Conservation (phyloP, 30 jellyfish, hydroid and myxozoan genomes). For the Aurelia aurita complex sp. Pacific region DNA sequence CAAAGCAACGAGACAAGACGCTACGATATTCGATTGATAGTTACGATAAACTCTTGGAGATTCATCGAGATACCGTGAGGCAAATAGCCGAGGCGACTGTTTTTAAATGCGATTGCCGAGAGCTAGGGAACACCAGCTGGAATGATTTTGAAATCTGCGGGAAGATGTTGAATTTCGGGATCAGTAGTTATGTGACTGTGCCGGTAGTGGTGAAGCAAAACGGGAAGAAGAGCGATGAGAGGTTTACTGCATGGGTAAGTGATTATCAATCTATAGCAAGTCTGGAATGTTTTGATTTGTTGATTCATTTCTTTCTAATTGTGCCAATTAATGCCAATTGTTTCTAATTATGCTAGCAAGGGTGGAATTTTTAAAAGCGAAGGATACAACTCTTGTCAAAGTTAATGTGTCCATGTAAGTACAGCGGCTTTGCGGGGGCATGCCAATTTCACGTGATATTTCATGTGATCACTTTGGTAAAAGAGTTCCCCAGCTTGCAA, state of each 20-base stretch:
- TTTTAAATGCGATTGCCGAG: constrained; percentile 69
- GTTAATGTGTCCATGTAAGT: no score
- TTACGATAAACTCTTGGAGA: constrained; percentile 75
- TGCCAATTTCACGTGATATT: no score
- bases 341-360: no score
- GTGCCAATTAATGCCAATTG: no score
- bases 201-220: constrained; percentile 66
- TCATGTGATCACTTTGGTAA: no score
- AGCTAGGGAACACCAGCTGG: constrained; percentile 52
- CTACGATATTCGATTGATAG: constrained; percentile 74
- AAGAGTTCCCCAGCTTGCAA: no score
- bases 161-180: constrained; percentile 73
- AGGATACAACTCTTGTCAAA: no score
- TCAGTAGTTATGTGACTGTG: constrained; percentile 72
- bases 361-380: no score
- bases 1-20: constrained; percentile 5
- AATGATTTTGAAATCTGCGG: constrained; percentile 74
- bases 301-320: no score
- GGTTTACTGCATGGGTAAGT: constrained; percentile 96
- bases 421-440: no score
- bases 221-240: constrained; percentile 14
- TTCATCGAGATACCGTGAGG: constrained; percentile 77
- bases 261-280: background rate
- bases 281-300: no score
- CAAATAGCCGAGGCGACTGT: constrained; percentile 80